Base-by-base conservation (phyloP, 2,797 vertebrate species). In the Notolabrus celidotus region DNA sequence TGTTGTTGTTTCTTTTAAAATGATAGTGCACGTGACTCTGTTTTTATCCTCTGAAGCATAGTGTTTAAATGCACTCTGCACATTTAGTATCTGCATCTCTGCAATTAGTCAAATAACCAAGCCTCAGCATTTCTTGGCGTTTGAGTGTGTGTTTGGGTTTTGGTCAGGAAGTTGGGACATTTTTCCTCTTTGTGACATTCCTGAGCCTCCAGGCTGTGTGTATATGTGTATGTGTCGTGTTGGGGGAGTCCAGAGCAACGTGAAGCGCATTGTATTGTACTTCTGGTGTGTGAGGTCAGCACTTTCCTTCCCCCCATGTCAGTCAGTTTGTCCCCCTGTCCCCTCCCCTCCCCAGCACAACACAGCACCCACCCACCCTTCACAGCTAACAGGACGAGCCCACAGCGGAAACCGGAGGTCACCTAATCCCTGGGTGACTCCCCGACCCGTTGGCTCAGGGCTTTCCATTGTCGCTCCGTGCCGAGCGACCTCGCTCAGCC, bases 381-480 rank as follows among this genome's bases (percentile, higher is more conserved):
- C 82, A 63, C 70, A 57, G 74, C 77, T 88, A 91, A 93, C 93
- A 92, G 92, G 92, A 93, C 88, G 62, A 89, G 84, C 84, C 65
- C 82, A 49, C 79, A 85, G 89, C 90, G 92, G 94, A 95, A 94
- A 93, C 93, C 91, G 92, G 93, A 94, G 93, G 92, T 92, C 92
- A 89, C 85, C 88, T 95, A 95, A 94, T 95, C 94, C 92, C 89
- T 85, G 73, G 14, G 82, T 91, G 91, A 92, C 92, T 92, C 91
- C 84, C 88, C 85, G 85, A 89, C 90, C 77, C 85, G 88, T 92
- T 69, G 85, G 92, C 88, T 95, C 92, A 92, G 91, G 91, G 84
- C 84, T 94, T 94, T 94, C 86, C 84, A 93, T 95, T 94, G 94
- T 94, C 74, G 77, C 63, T 51, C 64, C 8, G 22, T 56, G 14